These are phyloP conservation scores for Myotis myotis DNA, from an alignment of 2,797 vertebrate species.

Conservation along the genomic window DNA sequence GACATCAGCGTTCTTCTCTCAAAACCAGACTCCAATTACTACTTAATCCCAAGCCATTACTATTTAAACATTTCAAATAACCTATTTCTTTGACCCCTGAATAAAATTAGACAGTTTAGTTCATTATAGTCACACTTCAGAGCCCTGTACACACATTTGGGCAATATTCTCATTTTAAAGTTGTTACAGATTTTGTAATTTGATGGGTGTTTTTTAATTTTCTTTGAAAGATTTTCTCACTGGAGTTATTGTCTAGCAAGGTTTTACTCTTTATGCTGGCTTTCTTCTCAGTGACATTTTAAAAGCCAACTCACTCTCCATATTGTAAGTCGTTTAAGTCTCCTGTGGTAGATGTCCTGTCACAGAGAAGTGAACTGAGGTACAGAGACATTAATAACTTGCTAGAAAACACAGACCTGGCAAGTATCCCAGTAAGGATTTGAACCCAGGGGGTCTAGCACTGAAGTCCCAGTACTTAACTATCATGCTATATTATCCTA, in stretches of 20 bases:
- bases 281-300: not conserved
- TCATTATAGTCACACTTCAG: constrained; percentile 36
- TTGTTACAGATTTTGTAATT: constrained; percentile 58
- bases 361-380: not conserved
- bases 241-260: not conserved
- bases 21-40: not conserved
- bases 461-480: not conserved
- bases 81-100: constrained; percentile 9
- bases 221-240: constrained; percentile 60
- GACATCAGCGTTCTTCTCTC: not conserved
- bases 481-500: not conserved
- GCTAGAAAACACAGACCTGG: not conserved
- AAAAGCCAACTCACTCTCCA: constrained; percentile 34
- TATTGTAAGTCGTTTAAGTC: not conserved
- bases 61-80: constrained; percentile 32
- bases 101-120: constrained; percentile 47
- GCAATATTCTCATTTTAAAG: constrained; percentile 49
- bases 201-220: constrained; percentile 46
- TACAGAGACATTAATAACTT: not conserved
- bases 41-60: not conserved
- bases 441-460: not conserved
- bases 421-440: not conserved
- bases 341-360: not conserved
- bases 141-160: constrained; percentile 41
- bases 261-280: not conserved